These are phyloP conservation scores for Pachypeltis micranthus DNA, from an alignment of 1,140 invertebrate species.

Conservation along the genomic window DNA sequence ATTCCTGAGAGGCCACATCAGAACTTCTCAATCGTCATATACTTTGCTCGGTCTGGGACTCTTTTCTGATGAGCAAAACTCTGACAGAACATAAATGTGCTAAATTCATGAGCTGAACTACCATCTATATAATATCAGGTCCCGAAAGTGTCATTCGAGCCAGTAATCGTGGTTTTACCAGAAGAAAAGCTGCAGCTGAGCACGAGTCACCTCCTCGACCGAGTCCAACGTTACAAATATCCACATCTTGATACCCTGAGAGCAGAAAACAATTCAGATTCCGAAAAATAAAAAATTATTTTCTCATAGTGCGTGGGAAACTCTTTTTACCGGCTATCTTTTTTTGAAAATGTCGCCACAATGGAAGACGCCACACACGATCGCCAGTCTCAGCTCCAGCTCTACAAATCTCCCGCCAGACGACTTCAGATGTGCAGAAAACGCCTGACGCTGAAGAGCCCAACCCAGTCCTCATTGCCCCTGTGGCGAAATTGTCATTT, in stretches of 20 bases:
- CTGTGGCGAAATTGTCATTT: background rate
- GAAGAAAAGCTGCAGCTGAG: slow-evolving; percentile 45
- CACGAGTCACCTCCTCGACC: slow-evolving; percentile 37
- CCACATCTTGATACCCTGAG: slow-evolving; percentile 36
- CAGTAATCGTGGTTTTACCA: slow-evolving; percentile 19
- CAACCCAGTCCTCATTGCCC: slow-evolving; percentile 35
- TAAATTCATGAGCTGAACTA: no score
- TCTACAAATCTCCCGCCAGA: slow-evolving; percentile 33
- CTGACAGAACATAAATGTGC: no score
- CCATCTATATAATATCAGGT: no score
- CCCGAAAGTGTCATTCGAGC: no score
- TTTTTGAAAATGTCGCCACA: slow-evolving; percentile 40
- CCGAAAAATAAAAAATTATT: no score
- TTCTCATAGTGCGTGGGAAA: no score
- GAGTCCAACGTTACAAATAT: slow-evolving; percentile 41
- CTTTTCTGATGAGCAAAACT: no score
- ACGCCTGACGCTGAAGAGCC: slow-evolving; percentile 39
- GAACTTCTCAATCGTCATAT: no score
- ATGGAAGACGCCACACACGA: slow-evolving; percentile 45
- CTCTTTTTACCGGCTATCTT: slow-evolving; percentile 34
- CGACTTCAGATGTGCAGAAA: slow-evolving; percentile 35
- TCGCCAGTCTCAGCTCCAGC: slow-evolving; percentile 40
- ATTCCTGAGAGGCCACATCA: no score
- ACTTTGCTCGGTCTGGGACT: no score
- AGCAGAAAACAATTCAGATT: background rate